A percentile compares a stretch with the other conserved stretches of the same genome.
Conservation (phyloP, 2,888 invertebrate genomes). For the Acrobasis repandana region DNA sequence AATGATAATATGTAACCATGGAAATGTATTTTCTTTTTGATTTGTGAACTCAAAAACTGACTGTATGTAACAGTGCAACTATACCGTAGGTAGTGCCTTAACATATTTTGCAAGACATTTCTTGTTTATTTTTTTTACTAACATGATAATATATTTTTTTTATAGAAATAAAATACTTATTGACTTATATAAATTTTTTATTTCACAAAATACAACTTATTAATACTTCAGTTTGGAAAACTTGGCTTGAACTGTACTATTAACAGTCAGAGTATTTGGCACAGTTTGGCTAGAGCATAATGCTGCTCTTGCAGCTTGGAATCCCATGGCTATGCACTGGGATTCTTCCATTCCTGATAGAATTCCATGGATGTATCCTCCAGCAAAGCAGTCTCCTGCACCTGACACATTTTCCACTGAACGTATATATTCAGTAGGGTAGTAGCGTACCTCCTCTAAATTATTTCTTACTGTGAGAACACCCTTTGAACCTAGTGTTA, state of each 20-base stretch:
- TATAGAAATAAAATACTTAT: not conserved
- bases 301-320: slow-evolving; percentile 84
- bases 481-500: slow-evolving; percentile 85
- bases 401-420: slow-evolving; percentile 89
- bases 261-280: slow-evolving; percentile 54
- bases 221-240: slow-evolving; percentile 2
- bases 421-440: slow-evolving; percentile 61
- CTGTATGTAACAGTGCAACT: not conserved
- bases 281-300: slow-evolving; percentile 84
- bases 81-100: not conserved
- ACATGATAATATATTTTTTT: not conserved
- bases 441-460: slow-evolving; percentile 47
- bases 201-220: slow-evolving; percentile 7
- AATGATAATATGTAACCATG: not conserved
- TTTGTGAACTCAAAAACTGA: too few relatives aligned
- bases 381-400: slow-evolving; percentile 90
- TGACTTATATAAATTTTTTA: not conserved
- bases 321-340: slow-evolving; percentile 84
- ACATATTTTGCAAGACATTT: not conserved
- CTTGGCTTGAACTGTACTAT: slow-evolving; percentile 25
- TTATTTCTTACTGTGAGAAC: slow-evolving; percentile 70
- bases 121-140: not conserved
- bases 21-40: too few relatives aligned
- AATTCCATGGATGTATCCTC: slow-evolving; percentile 86
- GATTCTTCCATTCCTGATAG: slow-evolving; percentile 80